Percentiles rank a stretch among this genome's conserved stretches.
phyloP scores from a whole-genome alignment of 2,797 vertebrate genomes.

The Pangasius sanitwongsei region DNA sequence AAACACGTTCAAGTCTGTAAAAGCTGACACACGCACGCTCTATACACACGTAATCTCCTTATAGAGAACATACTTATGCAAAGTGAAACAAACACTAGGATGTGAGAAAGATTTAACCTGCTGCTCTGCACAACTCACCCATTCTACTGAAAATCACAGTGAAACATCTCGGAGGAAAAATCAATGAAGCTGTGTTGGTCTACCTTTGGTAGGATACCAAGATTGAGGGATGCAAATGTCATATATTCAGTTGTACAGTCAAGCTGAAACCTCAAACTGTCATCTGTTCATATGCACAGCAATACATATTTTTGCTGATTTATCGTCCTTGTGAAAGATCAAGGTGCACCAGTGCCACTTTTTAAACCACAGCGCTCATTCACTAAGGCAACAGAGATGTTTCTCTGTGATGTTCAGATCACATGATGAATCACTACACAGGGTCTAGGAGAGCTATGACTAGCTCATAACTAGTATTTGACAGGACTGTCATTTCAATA shows the following conservation, averaged over 20 bases:
- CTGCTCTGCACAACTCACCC: constrained; percentile 28
- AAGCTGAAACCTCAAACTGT: constrained; percentile 25
- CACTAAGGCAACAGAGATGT: constrained; percentile 11
- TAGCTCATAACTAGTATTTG: neutral
- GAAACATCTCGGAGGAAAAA: constrained; percentile 23
- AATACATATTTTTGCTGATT: constrained; percentile 27
- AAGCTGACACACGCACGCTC: constrained; percentile 27
- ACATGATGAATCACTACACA: neutral
- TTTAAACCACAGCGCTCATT: constrained; percentile 22
- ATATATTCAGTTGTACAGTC: constrained; percentile 21
- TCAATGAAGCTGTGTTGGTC: neutral
- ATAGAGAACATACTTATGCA: constrained; percentile 16
- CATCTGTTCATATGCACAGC: constrained; percentile 24
- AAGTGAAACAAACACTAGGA: constrained; percentile 16
- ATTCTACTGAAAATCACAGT: constrained; percentile 22
- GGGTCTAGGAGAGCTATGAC: neutral
- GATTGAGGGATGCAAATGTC: neutral
- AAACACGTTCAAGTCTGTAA: constrained; percentile 37
- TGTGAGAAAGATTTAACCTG: constrained; percentile 41
- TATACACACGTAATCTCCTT: constrained; percentile 24
- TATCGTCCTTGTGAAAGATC: constrained; percentile 18
- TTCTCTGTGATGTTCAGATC: neutral
- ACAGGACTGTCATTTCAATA: neutral
- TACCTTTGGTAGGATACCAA: neutral
- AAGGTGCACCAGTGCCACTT: constrained; percentile 40